Percentiles rank a stretch among this genome's conserved stretches.
These are phyloP conservation scores for Oscheius sp. DNA, from an alignment of 2,888 invertebrate species.

Conservation along the genomic window DNA sequence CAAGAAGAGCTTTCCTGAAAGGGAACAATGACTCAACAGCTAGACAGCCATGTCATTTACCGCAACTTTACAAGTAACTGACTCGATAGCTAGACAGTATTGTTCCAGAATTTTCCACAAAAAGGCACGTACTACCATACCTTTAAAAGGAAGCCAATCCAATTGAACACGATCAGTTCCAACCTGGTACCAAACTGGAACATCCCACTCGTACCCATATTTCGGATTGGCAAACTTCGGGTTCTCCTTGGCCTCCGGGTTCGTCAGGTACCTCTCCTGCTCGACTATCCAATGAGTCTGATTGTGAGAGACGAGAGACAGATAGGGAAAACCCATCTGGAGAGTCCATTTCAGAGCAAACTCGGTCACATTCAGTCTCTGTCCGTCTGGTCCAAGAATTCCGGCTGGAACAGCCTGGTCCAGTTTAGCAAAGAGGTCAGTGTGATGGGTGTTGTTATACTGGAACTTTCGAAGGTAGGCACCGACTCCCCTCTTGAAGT, in stretches of 20 bases:
- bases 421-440: slow-evolving; percentile 85
- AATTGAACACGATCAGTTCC: slow-evolving; percentile 79
- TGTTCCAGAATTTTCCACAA: too few species aligned
- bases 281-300: slow-evolving; percentile 46
- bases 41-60: too few species aligned
- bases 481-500: slow-evolving; percentile 59
- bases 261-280: slow-evolving; percentile 64
- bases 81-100: too few species aligned
- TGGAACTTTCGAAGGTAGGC: slow-evolving; percentile 81
- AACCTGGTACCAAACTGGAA: slow-evolving; percentile 76
- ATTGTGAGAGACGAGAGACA: slow-evolving; percentile 54
- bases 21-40: background rate
- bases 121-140: background rate
- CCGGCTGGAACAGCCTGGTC: slow-evolving; percentile 77
- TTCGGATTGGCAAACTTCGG: slow-evolving; percentile 58
- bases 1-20: slow-evolving; percentile 9
- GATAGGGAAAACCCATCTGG: slow-evolving; percentile 61
- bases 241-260: slow-evolving; percentile 51
- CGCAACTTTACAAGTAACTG: too few species aligned
- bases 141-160: slow-evolving; percentile 15
- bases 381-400: slow-evolving; percentile 67
- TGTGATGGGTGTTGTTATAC: slow-evolving; percentile 82
- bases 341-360: slow-evolving; percentile 85
- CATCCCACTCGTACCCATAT: slow-evolving; percentile 63
- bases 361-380: slow-evolving; percentile 61